These are phyloP conservation scores for Anorthoa munda DNA, from an alignment of 2,888 invertebrate species.

Conservation along the genomic window DNA sequence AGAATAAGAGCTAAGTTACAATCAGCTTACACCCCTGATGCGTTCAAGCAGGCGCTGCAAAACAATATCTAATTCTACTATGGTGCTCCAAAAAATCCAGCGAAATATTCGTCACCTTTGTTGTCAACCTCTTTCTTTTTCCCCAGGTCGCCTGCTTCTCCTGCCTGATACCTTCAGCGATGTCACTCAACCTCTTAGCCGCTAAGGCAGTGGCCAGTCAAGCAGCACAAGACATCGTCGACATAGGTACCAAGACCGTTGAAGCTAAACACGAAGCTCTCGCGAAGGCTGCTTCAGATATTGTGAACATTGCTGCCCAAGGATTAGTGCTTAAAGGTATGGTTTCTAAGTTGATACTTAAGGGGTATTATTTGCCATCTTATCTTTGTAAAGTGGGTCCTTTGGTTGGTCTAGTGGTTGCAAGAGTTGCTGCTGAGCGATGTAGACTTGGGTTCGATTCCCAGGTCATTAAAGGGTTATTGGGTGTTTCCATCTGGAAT, in stretches of 20 bases:
- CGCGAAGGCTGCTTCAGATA: slow-evolving; percentile 33
- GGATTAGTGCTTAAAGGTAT: slow-evolving; percentile 44
- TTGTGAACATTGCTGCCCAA: slow-evolving; percentile 37
- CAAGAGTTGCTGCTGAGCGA: too few species aligned
- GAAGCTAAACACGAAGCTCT: slow-evolving; percentile 37
- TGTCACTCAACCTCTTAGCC: slow-evolving; percentile 32
- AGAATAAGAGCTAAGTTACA: neutral
- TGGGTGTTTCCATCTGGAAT: too few species aligned
- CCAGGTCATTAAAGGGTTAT: too few species aligned
- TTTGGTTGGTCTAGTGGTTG: neutral
- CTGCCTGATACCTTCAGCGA: slow-evolving; percentile 69
- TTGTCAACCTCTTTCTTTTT: neutral
- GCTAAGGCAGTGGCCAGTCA: slow-evolving; percentile 21
- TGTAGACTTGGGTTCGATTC: too few species aligned
- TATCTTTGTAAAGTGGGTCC: neutral
- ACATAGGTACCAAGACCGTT: slow-evolving; percentile 2
- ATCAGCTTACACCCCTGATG: too few species aligned
- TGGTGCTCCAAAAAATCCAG: too few species aligned
- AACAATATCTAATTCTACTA: too few species aligned
- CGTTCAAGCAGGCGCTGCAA: too few species aligned
- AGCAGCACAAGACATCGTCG: slow-evolving; percentile 24
- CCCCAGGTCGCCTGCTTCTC: slow-evolving; percentile 76
- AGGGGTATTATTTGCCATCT: neutral
- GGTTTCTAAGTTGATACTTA: neutral
- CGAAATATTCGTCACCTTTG: neutral